These are phyloP conservation scores for Holocentrus rufus DNA, from an alignment of 2,797 vertebrate species.

Conservation along the genomic window DNA sequence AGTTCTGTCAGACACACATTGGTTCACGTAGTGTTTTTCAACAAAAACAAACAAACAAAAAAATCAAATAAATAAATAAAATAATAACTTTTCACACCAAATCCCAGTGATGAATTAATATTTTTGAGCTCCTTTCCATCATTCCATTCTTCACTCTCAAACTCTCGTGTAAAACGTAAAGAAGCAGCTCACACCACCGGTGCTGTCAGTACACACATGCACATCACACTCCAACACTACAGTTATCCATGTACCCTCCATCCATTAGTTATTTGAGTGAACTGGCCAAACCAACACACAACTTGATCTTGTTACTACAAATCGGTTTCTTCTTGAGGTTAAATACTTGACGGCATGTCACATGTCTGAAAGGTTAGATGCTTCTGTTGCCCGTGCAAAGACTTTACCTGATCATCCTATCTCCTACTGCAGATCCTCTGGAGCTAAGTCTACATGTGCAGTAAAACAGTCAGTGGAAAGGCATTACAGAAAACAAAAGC, in stretches of 20 bases:
- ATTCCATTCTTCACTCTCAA: constrained; percentile 2
- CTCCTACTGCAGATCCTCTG: constrained; percentile 98
- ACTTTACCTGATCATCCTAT: constrained; percentile 99
- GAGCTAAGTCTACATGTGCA: constrained; percentile 91
- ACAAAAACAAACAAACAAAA: neutral
- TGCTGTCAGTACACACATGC: constrained; percentile 68
- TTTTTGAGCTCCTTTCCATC: constrained; percentile 10
- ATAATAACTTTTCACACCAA: neutral
- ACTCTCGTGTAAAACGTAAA: constrained; percentile 20
- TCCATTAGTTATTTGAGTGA: constrained; percentile 47
- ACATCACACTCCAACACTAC: constrained; percentile 35
- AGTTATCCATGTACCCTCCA: constrained; percentile 46
- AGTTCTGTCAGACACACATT: neutral
- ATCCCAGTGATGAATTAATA: neutral
- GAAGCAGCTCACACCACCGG: constrained; percentile 25
- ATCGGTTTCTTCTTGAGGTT: constrained; percentile 24
- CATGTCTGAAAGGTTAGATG: constrained; percentile 69
- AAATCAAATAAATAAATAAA: no score
- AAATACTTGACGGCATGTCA: constrained; percentile 52
- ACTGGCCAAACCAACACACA: constrained; percentile 42
- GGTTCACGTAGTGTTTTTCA: neutral
- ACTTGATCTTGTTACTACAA: constrained; percentile 25
- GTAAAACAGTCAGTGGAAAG: constrained; percentile 74
- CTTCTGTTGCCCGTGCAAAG: constrained; percentile 61
- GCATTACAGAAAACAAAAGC: constrained; percentile 71